Evolutionary conservation across 1,140 invertebrate species (phyloP), one percentile per base, ranked within the genome.

Genomic region (Holcopasites calliopsidis): DNA sequence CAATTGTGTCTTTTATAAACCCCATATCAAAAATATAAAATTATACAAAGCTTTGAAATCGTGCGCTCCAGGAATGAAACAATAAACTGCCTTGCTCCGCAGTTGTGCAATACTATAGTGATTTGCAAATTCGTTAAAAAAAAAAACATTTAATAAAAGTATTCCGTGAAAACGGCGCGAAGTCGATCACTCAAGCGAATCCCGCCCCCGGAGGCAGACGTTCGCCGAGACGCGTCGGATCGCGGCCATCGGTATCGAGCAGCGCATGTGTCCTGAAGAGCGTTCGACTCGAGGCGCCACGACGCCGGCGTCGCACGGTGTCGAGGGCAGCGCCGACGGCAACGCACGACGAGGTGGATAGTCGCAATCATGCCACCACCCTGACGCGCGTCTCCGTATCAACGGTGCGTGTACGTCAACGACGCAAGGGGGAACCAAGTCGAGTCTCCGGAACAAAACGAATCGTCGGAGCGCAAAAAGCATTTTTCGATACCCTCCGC

Each of bases 361-460:
- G 89, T 88, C 88, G 89, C 86, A 89, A 90, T 88, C 86, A 91
- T 90, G 91, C 89, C 90, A 91, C 86, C 88, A 89, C 84, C 83
- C 88, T 88, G 87, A 88, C 87, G 84, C 86, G 85, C 86, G 85
- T 80, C 78, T 76, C 76, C 81, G 82, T 85, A 76, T 76, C 71
- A 68, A 81, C 84, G 85, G 85, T 79, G 66, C 82, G 86, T 76
- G 82, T 79, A 55, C 57, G 33, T 66, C 61, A 16, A 35, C 44
- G 28, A 49, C 76, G 60, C 55, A 44, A 57, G 31, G 68, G 52
- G 10, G 21, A 38, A 2, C 0, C 11, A 7, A 18, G 16, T 4
- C n/a, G 50, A 69, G 28, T 1, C 65, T 31, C 33, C 23, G 21
- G 28, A 2, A 31, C 11, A 18, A 50, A 65, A 65, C 47, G 44